These are phyloP conservation scores for Muscicapa adusta DNA, from an alignment of 2,113 vertebrate genomes.

Conservation along the genomic window DNA sequence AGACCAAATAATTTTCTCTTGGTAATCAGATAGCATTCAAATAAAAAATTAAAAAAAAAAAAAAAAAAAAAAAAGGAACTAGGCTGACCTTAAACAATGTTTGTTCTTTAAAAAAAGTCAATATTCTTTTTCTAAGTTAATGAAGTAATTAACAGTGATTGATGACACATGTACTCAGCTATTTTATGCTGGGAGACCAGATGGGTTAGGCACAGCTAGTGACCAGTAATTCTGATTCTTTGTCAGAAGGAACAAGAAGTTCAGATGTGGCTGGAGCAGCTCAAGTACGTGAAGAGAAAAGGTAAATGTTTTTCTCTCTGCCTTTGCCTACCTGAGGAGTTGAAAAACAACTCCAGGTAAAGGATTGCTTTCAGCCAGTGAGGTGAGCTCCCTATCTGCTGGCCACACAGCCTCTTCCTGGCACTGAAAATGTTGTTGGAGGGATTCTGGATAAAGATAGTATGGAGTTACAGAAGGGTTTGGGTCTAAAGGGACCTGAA, in stretches of 20 bases:
- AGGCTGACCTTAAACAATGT: slow-evolving; percentile 43
- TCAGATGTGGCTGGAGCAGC: slow-evolving; percentile 18
- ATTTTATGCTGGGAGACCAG: slow-evolving; percentile 34
- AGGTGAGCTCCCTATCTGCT: neutral
- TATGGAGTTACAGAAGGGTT: neutral
- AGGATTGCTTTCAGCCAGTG: neutral
- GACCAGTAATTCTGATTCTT: slow-evolving; percentile 32
- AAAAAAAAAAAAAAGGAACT: neutral
- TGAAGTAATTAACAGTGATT: slow-evolving; percentile 60
- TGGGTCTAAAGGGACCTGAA: neutral
- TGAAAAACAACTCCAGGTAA: neutral
- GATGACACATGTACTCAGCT: slow-evolving; percentile 48
- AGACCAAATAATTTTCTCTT: neutral
- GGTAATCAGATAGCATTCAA: slow-evolving; percentile 28
- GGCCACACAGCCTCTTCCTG: neutral
- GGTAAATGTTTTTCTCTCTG: neutral
- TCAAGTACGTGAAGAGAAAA: neutral
- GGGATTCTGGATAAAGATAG: neutral
- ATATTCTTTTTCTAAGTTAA: slow-evolving; percentile 45
- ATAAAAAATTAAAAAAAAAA: neutral
- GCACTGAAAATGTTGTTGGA: neutral
- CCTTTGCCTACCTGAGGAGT: neutral
- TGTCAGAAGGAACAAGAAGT: slow-evolving; percentile 46
- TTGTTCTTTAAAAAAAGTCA: slow-evolving; percentile 47
- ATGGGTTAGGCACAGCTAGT: slow-evolving; percentile 51